Conservation (phyloP, 2,113 vertebrate species). For the Gambusia affinis region DNA sequence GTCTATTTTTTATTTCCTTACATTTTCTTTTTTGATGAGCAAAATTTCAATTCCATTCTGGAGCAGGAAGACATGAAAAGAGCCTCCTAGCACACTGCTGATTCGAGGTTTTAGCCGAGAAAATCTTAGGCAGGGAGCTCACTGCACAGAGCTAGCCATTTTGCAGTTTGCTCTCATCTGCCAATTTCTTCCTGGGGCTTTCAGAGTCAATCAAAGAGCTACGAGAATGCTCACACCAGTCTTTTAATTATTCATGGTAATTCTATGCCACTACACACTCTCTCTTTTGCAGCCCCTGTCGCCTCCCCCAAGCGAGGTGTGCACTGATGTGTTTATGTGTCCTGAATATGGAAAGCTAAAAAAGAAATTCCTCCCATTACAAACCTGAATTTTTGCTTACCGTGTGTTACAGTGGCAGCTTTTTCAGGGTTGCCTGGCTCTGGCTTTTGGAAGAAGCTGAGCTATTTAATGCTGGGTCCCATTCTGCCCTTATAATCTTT, state of each 20-base stretch:
- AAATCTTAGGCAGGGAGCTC: conserved; percentile 66
- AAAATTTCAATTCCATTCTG: conserved; percentile 53
- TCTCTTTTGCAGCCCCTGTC: conserved; percentile 67
- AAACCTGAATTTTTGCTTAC: conserved; percentile 63
- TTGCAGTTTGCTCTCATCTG: conserved; percentile 78
- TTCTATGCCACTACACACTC: conserved; percentile 65
- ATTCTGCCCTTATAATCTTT: conserved; percentile 58
- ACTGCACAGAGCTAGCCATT: conserved; percentile 76
- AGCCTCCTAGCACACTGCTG: conserved; percentile 64
- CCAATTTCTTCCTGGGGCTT: conserved; percentile 76
- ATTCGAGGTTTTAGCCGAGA: conserved; percentile 72
- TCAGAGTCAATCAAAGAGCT: conserved; percentile 80
- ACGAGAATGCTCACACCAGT: conserved; percentile 80
- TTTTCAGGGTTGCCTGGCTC: conserved; percentile 66
- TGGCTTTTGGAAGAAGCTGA: conserved; percentile 54
- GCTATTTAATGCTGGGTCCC: conserved; percentile 59
- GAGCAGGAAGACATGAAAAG: conserved; percentile 65
- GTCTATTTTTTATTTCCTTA: conserved; percentile 3
- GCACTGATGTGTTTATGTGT: conserved; percentile 76
- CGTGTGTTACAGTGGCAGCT: conserved; percentile 54
- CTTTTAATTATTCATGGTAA: conserved; percentile 82
- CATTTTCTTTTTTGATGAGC: conserved; percentile 42
- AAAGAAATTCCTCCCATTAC: conserved; percentile 59
- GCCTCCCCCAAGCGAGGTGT: conserved; percentile 69
- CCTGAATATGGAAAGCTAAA: conserved; percentile 69